Evolutionary conservation across 2,888 invertebrate species (phyloP), one percentile per base, ranked within the genome.

Genomic region (Synergus japonicus): DNA sequence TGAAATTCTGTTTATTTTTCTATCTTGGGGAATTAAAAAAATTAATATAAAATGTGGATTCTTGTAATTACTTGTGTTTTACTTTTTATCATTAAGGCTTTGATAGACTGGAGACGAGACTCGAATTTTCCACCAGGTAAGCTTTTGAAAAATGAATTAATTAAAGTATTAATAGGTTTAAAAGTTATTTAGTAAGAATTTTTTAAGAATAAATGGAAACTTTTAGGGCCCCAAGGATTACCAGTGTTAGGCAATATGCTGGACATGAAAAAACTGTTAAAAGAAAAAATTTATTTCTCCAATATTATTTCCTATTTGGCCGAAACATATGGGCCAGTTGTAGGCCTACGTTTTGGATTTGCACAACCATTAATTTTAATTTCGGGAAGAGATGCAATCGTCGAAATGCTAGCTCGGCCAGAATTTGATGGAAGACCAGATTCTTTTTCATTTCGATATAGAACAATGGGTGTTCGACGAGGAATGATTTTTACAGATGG

Each of bases 401-500:
- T 93, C 18, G 94, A 95, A 88, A 94, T 95, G 43, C 93, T 95
- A 76, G 92, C 92, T 1, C 93, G 94, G 8, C 94, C 94, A n/a
- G 95, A 95, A 83, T 96, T 96, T 85, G 95, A 95, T 86, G 96
- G 95, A 1, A 93, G 96, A 83, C 96, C 96, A 0, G 93, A 95
- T 83, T 95, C 94, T 49, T 96, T 95, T 88, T 94, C 95, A 84
- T 94, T 95, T 83, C 93, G 94, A 80, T 91, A 95, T 82, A 92
- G 96, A 80, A 94, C 95, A 46, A 94, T 95, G 79, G 95, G 96
- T 22, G 93, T 94, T 87, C 92, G 94, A 90, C 92, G 94, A 77
- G 95, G 96, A 8, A 93, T 96, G 18, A 94, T 96, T 2, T 96
- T 96, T 84, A 93, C 94, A 1, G 96, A 96, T 83, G 96, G 96